A percentile compares a stretch with the other conserved stretches of the same genome.
Conservation (phyloP, 1,140 invertebrate species). For the Panagrolaimus sp. region DNA sequence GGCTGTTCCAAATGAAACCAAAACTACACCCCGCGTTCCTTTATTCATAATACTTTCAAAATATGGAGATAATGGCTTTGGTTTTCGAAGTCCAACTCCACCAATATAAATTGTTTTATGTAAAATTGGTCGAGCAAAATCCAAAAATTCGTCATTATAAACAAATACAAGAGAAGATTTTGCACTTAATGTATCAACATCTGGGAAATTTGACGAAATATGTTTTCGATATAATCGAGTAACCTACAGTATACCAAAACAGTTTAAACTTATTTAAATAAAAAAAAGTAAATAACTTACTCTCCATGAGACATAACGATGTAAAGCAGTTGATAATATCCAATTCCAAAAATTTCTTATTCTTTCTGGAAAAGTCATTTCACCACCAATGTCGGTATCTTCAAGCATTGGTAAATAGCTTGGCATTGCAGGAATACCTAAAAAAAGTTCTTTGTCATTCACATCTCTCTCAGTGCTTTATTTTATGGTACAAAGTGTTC, state of each 20-base stretch:
- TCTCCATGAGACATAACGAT: not conserved
- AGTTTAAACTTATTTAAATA: too few species aligned
- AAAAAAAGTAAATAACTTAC: not conserved
- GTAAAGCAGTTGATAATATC: not conserved
- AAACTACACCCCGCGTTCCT: not conserved
- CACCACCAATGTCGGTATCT: conserved; percentile 25
- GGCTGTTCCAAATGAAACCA: conserved; percentile 7
- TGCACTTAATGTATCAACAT: conserved; percentile 20
- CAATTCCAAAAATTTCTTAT: conserved; percentile 19
- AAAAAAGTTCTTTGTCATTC: too few species aligned
- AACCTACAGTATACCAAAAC: conserved; percentile 20
- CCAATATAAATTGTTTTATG: conserved; percentile 25
- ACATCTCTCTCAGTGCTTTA: too few species aligned
- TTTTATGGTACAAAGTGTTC: too few species aligned
- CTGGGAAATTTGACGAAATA: conserved; percentile 31
- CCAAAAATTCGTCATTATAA: conserved; percentile 35
- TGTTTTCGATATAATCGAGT: conserved; percentile 30
- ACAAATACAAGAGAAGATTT: conserved; percentile 29
- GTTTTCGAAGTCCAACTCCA: conserved; percentile 17
- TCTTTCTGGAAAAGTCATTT: conserved; percentile 31
- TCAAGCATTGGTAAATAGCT: conserved; percentile 29
- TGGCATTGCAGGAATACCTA: conserved; percentile 31
- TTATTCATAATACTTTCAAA: conserved; percentile 10
- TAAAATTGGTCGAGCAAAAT: conserved; percentile 28
- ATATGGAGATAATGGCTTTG: conserved; percentile 17